phyloP scores from a whole-genome alignment of 1,140 invertebrate genomes.

The Zaprionus davidi region DNA sequence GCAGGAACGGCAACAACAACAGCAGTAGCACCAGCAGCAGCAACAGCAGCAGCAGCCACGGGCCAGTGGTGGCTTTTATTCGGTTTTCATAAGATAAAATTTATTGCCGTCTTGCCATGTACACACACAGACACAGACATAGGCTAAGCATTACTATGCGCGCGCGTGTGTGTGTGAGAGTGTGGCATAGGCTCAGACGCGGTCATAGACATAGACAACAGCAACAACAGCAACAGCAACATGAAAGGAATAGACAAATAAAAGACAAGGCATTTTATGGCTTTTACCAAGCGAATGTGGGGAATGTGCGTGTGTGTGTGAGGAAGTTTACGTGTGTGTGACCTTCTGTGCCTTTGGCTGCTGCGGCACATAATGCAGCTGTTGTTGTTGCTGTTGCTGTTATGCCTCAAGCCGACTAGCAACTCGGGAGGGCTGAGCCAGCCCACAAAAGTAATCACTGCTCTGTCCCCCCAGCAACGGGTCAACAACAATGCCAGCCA shows the following conservation, averaged over 20 bases:
- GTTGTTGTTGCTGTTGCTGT: conserved; percentile 15
- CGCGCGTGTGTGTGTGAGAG: conserved; percentile 1
- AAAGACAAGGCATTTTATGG: conserved; percentile 60
- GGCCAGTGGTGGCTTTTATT: conserved; percentile 62
- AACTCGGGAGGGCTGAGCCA: conserved; percentile 8
- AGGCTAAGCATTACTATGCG: background rate
- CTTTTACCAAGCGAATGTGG: conserved; percentile 10
- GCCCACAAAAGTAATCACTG: conserved; percentile 70
- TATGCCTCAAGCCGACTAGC: background rate
- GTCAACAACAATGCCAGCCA: conserved; percentile 31
- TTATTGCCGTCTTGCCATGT: conserved; percentile 76
- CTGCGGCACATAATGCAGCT: conserved; percentile 57
- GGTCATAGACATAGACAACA: conserved; percentile 30
- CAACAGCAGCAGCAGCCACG: background rate
- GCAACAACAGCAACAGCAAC: conserved; percentile 9
- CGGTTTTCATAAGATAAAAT: conserved; percentile 79
- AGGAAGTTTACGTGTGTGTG: conserved; percentile 38
- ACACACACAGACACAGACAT: conserved; percentile 5
- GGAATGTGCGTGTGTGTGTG: conserved; percentile 11
- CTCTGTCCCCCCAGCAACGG: conserved; percentile 42
- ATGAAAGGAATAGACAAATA: conserved; percentile 15
- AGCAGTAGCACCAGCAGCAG: background rate
- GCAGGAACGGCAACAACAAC: background rate
- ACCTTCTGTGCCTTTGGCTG: conserved; percentile 75
- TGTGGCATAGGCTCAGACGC: conserved; percentile 24